Evolutionary conservation across 2,797 vertebrate genomes (phyloP).

Genomic region (Cossypha polioptera): DNA sequence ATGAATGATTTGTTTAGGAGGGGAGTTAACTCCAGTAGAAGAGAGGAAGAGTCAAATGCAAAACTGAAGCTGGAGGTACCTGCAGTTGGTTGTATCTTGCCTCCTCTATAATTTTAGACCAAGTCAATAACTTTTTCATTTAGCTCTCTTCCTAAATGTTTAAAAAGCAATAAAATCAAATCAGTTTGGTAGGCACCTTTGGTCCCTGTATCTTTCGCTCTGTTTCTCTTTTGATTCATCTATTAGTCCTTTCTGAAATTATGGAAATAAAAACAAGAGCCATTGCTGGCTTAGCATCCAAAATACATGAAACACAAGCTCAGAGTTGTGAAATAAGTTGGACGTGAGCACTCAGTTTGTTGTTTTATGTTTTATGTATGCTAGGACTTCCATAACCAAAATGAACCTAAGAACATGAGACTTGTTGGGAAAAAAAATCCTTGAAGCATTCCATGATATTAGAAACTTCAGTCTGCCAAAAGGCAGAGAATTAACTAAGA

Average conservation of each 20-base stretch:
- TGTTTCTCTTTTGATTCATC: neutral
- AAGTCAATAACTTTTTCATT: constrained; percentile 4
- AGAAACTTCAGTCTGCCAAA: neutral
- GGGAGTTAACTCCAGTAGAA: constrained; percentile 73
- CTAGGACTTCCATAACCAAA: neutral
- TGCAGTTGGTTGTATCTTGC: constrained; percentile 69
- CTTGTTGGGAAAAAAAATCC: neutral
- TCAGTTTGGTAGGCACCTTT: neutral
- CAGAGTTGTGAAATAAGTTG: neutral
- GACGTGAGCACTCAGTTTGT: neutral
- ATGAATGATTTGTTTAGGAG: constrained; percentile 74
- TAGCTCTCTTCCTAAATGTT: constrained; percentile 60
- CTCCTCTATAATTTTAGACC: constrained; percentile 63
- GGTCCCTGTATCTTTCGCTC: neutral
- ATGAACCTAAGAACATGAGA: neutral
- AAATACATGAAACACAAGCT: neutral
- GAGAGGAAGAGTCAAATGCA: constrained; percentile 71
- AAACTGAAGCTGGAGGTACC: constrained; percentile 66
- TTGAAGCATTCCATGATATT: neutral
- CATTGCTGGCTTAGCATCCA: neutral
- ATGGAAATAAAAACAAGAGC: neutral
- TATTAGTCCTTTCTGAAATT: neutral
- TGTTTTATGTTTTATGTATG: constrained; percentile 23
- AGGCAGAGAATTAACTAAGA: neutral
- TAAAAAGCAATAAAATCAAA: neutral